phyloP scores from a whole-genome alignment of 2,888 invertebrate species.

The Reticulitermes lucifugus region DNA sequence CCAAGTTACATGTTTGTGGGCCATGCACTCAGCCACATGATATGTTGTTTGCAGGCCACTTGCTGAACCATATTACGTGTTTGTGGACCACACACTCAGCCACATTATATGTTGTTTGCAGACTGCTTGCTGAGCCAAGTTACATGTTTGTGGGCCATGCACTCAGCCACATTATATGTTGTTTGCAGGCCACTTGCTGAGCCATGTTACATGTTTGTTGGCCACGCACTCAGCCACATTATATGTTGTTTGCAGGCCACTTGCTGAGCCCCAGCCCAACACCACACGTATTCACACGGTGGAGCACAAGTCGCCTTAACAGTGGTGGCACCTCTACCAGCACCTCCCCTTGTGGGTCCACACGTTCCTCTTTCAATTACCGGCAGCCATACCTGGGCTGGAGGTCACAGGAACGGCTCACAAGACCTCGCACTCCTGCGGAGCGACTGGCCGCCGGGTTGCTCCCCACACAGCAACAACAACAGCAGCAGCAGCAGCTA shows the following conservation, averaged over 20 bases:
- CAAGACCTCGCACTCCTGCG: conserved; percentile 84
- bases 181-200: too few relatives aligned
- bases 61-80: too few relatives aligned
- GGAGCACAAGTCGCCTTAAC: conserved; percentile 82
- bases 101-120: not conserved
- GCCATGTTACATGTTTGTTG: too few relatives aligned
- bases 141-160: too few relatives aligned
- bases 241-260: conserved; percentile 58
- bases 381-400: conserved; percentile 92
- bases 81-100: too few relatives aligned
- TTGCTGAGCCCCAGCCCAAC: conserved; percentile 64
- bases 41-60: too few relatives aligned
- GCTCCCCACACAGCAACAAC: conserved; percentile 53
- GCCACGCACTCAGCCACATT: not conserved
- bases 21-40: too few relatives aligned
- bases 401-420: conserved; percentile 86
- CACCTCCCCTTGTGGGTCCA: conserved; percentile 63
- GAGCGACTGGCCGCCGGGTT: conserved; percentile 74
- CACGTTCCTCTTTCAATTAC: conserved; percentile 82
- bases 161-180: too few relatives aligned
- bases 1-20: too few relatives aligned
- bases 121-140: too few relatives aligned
- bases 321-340: conserved; percentile 73
- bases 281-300: conserved; percentile 69
- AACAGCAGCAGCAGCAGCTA: conserved; percentile 13